Conservation (phyloP, 1,140 invertebrate genomes). For the Brachionus rubens region DNA sequence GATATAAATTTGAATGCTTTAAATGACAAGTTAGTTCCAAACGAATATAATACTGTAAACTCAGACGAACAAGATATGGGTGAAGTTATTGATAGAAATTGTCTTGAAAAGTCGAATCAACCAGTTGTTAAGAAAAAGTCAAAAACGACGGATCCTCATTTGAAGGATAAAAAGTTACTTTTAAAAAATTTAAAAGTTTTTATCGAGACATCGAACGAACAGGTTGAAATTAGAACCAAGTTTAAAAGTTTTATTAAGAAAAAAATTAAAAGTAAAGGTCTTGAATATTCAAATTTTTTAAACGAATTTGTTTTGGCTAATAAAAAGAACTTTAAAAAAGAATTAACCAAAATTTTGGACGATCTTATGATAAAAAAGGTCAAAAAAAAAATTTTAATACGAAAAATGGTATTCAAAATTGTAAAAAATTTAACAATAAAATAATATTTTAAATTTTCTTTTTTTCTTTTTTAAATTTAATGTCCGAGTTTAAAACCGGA, state of each 20-base stretch:
- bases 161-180: neutral
- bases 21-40: too few relatives aligned
- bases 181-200: neutral
- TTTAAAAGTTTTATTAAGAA: neutral
- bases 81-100: neutral
- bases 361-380: neutral
- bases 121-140: neutral
- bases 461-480: neutral
- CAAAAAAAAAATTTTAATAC: neutral
- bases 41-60: too few relatives aligned
- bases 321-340: neutral
- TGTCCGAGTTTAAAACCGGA: conserved; percentile 3
- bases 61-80: neutral
- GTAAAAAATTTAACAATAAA: conserved; percentile 25
- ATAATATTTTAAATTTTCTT: neutral
- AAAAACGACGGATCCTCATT: neutral
- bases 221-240: neutral
- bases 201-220: neutral
- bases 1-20: neutral
- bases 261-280: neutral
- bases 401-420: conserved; percentile 1
- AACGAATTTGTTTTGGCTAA: neutral
- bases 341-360: neutral
- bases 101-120: neutral
- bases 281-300: conserved; percentile 13